A percentile compares a stretch with the other conserved stretches of the same genome.
Evolutionary conservation across 2,888 invertebrate species (phyloP).

Genomic region (Spialia ferax): DNA sequence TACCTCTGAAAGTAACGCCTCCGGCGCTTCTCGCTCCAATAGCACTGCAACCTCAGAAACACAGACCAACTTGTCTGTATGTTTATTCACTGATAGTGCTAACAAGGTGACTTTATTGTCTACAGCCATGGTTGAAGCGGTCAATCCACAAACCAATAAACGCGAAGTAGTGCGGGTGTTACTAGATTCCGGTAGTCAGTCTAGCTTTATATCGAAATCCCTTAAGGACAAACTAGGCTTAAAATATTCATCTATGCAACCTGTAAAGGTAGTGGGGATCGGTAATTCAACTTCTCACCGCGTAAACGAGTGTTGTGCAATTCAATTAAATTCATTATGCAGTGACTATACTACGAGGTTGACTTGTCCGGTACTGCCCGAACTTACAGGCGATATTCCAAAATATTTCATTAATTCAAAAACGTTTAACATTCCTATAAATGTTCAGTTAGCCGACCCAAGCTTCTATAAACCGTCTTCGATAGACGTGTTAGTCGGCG

Average conservation of each 20-base stretch:
- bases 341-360: constrained; percentile 15
- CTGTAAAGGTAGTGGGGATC: constrained; percentile 31
- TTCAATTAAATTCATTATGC: constrained; percentile 24
- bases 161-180: constrained; percentile 21
- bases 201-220: constrained; percentile 23
- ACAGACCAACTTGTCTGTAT: constrained; percentile 11
- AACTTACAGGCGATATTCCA: constrained; percentile 38
- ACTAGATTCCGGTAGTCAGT: constrained; percentile 35
- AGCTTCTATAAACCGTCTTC: constrained; percentile 2
- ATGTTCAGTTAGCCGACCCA: constrained; percentile 15
- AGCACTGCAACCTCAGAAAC: constrained; percentile 2
- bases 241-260: constrained; percentile 14
- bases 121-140: constrained; percentile 12
- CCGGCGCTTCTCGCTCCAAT: background rate
- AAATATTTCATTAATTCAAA: constrained; percentile 9
- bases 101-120: constrained; percentile 6
- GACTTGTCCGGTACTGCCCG: constrained; percentile 30
- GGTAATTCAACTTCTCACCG: constrained; percentile 22
- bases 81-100: background rate
- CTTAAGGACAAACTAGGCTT: constrained; percentile 28
- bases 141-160: constrained; percentile 27
- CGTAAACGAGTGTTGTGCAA: constrained; percentile 14
- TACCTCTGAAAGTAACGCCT: background rate
- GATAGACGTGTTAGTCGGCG: constrained; percentile 7
- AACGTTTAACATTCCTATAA: background rate